Conservation (phyloP, 1,140 invertebrate genomes). For the Daktulosphaira vitifoliae region DNA sequence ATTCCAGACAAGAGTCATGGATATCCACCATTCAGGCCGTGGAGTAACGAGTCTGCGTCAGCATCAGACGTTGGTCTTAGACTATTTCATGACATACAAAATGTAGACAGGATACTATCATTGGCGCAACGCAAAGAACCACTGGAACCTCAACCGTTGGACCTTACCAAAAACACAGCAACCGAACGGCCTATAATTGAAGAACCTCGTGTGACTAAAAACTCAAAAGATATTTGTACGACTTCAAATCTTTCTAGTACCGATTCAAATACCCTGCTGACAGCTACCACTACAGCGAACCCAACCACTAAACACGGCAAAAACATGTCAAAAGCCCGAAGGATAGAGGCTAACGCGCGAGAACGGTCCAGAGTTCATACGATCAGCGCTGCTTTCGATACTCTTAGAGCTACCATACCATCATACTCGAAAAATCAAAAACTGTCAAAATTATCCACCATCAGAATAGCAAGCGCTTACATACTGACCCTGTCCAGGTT, state of each 20-base stretch:
- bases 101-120: conserved; percentile 21
- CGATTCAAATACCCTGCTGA: not conserved
- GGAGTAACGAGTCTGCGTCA: not conserved
- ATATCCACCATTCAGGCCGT: conserved; percentile 13
- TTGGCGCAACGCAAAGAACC: conserved; percentile 6
- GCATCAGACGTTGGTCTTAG: conserved; percentile 16
- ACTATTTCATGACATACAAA: conserved; percentile 19
- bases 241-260: not conserved
- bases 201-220: not conserved
- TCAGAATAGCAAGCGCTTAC: conserved; percentile 83
- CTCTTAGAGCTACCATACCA: conserved; percentile 69
- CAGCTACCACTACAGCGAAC: conserved; percentile 44
- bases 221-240: no score
- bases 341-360: conserved; percentile 87
- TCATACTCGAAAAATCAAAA: conserved; percentile 89
- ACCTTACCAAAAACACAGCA: not conserved
- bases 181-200: not conserved
- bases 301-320: conserved; percentile 67
- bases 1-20: not conserved
- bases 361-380: conserved; percentile 88
- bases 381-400: conserved; percentile 89
- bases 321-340: conserved; percentile 83
- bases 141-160: conserved; percentile 5
- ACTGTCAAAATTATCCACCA: conserved; percentile 80
- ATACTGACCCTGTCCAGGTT: conserved; percentile 72